Percentiles rank a stretch among this genome's conserved stretches.
Conservation (phyloP, 2,113 vertebrate genomes). For the Zosterops lateralis region DNA sequence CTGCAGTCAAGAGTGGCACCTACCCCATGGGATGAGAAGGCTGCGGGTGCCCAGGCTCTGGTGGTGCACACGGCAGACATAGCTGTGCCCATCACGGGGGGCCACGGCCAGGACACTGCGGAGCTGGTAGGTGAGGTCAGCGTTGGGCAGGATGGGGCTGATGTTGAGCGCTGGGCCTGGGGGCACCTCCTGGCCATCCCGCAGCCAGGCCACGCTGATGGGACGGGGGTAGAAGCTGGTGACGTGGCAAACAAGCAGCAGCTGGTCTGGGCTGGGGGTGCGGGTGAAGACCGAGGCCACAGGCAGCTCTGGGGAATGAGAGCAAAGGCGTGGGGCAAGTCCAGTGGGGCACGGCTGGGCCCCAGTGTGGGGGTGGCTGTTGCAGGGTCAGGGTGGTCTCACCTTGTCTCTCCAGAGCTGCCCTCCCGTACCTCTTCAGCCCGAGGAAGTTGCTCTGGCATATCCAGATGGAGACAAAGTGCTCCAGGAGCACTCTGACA, state of each 20-base stretch:
- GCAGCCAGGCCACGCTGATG: constrained; percentile 7
- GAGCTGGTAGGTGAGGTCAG: constrained; percentile 33
- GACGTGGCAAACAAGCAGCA: neutral
- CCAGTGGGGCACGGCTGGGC: rapidly evolving
- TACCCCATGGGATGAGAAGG: constrained; percentile 15
- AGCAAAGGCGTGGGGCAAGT: too few species aligned
- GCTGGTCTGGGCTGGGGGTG: neutral
- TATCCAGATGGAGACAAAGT: neutral
- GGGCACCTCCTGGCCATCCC: neutral
- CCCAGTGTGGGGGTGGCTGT: neutral
- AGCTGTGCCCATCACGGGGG: neutral
- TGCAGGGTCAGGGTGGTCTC: neutral
- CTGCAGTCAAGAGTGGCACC: neutral
- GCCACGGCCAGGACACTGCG: neutral
- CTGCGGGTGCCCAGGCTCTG: neutral
- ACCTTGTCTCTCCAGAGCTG: constrained; percentile 13
- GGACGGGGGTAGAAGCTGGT: neutral
- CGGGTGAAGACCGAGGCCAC: neutral
- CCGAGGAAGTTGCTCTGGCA: neutral
- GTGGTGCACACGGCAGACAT: neutral
- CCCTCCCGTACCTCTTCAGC: neutral
- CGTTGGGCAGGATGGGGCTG: neutral
- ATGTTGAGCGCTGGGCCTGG: neutral
- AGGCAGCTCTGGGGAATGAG: too few species aligned
- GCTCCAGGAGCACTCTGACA: rapidly evolving